These are phyloP conservation scores for Mylabris phalerata DNA, from an alignment of 1,140 invertebrate genomes.

Conservation along the genomic window DNA sequence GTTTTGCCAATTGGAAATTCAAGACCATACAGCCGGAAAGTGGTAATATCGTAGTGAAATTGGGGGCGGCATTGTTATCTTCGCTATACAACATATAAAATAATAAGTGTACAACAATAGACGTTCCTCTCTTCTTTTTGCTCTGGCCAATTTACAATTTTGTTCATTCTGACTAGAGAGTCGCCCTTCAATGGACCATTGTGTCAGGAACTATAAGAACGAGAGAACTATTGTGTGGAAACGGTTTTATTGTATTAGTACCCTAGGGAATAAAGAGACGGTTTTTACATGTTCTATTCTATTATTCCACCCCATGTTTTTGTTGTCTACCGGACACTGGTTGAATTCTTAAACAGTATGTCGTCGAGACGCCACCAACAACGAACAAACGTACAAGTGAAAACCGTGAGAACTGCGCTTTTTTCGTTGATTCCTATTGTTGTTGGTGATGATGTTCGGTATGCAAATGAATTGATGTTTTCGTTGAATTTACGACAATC, in stretches of 20 bases:
- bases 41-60: too few relatives aligned
- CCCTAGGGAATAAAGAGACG: constrained; percentile 1
- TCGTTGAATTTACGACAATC: constrained; percentile 4
- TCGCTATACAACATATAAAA: not conserved
- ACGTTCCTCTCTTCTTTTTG: not conserved
- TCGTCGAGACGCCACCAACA: not conserved
- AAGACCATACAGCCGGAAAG: too few relatives aligned
- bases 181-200: not conserved
- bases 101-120: not conserved
- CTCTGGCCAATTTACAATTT: not conserved
- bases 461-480: not conserved
- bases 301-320: constrained; percentile 3
- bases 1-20: too few relatives aligned
- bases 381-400: not conserved
- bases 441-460: too few relatives aligned
- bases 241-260: constrained; percentile 8
- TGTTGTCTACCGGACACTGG: constrained; percentile 1
- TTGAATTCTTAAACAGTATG: constrained; percentile 5
- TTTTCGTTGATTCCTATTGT: not conserved
- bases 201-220: not conserved
- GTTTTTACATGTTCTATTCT: constrained; percentile 9
- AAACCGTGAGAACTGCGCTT: not conserved
- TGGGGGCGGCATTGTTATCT: too few relatives aligned
- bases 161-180: not conserved
- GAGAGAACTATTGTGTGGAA: not conserved